phyloP scores from a whole-genome alignment of 2,797 vertebrate species.

The Myotis daubentonii region DNA sequence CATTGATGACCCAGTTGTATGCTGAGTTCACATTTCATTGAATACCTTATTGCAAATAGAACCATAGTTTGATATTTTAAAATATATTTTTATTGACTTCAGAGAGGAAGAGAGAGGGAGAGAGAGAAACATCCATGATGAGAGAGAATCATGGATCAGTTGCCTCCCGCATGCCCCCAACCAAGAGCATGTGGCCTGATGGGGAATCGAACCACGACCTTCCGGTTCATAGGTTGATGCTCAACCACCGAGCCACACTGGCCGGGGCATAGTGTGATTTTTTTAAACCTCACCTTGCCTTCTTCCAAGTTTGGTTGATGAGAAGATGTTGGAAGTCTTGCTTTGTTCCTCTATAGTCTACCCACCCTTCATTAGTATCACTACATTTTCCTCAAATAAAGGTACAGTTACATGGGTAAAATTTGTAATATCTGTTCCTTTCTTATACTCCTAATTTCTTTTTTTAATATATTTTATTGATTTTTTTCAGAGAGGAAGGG shows the following conservation, averaged over 20 bases:
- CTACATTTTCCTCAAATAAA: slow-evolving; percentile 11
- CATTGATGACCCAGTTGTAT: background rate
- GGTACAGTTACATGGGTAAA: background rate
- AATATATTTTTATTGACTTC: too few species aligned
- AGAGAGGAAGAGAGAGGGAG: too few species aligned
- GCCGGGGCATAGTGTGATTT: too few species aligned
- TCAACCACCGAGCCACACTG: too few species aligned
- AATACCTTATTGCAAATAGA: background rate
- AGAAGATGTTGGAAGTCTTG: slow-evolving; percentile 5
- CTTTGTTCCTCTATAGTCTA: background rate
- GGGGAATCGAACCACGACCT: too few species aligned
- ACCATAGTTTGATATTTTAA: background rate
- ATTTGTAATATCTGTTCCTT: background rate
- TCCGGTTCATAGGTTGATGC: too few species aligned
- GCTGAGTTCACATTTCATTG: background rate
- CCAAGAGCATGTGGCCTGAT: too few species aligned
- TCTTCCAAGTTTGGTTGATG: background rate
- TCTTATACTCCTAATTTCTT: background rate
- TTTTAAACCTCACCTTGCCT: background rate
- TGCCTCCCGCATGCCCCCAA: too few species aligned
- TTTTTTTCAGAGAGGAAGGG: too few species aligned
- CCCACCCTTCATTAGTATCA: background rate
- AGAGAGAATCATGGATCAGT: too few species aligned
- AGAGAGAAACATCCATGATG: too few species aligned
- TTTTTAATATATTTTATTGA: too few species aligned